These are phyloP conservation scores for Drosophila nigricruria DNA, from an alignment of 2,888 invertebrate species.

Conservation along the genomic window DNA sequence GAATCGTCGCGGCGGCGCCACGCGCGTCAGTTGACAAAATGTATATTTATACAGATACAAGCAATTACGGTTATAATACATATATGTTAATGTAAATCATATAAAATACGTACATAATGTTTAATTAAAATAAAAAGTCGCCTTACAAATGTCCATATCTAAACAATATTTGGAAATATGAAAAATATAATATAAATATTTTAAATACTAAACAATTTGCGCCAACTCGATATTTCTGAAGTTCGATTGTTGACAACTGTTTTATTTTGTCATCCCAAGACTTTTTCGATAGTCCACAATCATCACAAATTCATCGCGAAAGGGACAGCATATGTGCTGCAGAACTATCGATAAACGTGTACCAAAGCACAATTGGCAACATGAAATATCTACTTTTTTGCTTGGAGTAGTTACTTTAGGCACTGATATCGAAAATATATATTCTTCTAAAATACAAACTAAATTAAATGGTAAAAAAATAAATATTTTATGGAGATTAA, in stretches of 20 bases:
- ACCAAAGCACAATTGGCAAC: too few species aligned
- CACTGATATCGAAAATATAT: background rate
- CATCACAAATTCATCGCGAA: background rate
- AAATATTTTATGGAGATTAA: background rate
- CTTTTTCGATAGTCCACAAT: background rate
- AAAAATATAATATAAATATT: background rate
- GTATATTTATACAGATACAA: conserved; percentile 21
- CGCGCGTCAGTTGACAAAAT: conserved; percentile 13
- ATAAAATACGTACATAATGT: background rate
- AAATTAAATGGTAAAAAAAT: background rate
- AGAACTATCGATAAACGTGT: background rate
- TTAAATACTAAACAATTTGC: background rate
- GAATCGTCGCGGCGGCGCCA: background rate
- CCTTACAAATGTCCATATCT: conserved; percentile 1
- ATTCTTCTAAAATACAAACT: background rate
- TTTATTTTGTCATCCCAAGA: background rate
- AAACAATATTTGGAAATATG: too few species aligned
- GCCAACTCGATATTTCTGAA: conserved; percentile 6
- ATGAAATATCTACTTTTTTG: background rate
- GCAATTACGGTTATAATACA: background rate
- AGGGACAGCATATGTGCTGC: background rate
- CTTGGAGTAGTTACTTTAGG: background rate
- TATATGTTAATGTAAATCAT: conserved; percentile 1
- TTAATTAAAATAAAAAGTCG: conserved; percentile 6
- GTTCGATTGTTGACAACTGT: background rate